These are phyloP conservation scores for Scomberomorus guttatus DNA, from an alignment of 2,797 vertebrate genomes.

Conservation along the genomic window DNA sequence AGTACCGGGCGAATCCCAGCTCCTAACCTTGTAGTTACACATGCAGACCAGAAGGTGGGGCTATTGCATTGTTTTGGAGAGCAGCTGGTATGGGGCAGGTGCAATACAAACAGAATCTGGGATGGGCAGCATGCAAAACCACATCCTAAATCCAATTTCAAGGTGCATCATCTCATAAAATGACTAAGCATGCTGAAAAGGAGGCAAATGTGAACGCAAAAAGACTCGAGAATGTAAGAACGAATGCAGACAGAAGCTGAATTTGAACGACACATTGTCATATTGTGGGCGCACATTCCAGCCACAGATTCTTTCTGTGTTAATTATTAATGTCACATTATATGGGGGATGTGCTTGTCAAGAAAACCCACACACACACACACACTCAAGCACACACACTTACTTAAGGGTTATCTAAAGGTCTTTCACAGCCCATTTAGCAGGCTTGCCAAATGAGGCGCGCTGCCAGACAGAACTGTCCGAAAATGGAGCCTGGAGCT, in stretches of 20 bases:
- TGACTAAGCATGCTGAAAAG: conserved; percentile 44
- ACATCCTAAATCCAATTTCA: conserved; percentile 40
- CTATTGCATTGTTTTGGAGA: conserved; percentile 33
- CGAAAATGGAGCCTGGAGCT: conserved; percentile 58
- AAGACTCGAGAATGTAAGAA: background rate
- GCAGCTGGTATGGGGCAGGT: conserved; percentile 39
- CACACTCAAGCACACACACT: conserved; percentile 46
- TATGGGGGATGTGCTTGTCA: conserved; percentile 51
- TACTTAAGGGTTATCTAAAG: conserved; percentile 82
- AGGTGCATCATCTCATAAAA: conserved; percentile 33
- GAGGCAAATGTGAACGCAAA: conserved; percentile 13
- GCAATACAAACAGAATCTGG: conserved; percentile 51
- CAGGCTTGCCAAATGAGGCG: conserved; percentile 75
- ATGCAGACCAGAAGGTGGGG: conserved; percentile 65
- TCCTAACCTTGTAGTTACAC: conserved; percentile 49
- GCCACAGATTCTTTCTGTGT: conserved; percentile 43
- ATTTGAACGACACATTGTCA: conserved; percentile 6
- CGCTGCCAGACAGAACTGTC: conserved; percentile 61
- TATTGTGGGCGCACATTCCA: conserved; percentile 21
- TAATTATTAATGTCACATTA: conserved; percentile 77
- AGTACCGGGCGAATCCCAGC: background rate
- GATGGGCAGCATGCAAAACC: conserved; percentile 68
- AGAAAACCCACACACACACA: conserved; percentile 24
- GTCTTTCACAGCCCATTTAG: conserved; percentile 82
- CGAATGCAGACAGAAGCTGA: background rate